Evolutionary conservation across 2,888 invertebrate genomes (phyloP).

Genomic region (Endotricha flammealis): DNA sequence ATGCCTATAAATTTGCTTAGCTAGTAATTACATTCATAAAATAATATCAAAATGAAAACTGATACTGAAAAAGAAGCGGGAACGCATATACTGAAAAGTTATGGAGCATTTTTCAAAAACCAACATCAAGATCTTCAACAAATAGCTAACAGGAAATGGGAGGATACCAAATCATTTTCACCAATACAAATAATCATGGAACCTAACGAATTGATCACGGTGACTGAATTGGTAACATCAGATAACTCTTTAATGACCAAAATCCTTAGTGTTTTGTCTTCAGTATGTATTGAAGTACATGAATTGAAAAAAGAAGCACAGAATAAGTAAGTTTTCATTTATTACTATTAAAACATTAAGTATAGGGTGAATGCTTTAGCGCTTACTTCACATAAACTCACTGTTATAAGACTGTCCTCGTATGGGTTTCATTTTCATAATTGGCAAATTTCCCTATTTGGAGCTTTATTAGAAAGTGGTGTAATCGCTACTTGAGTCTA

Average conservation of each 20-base stretch:
- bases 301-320: slow-evolving; percentile 82
- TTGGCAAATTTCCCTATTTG: not conserved
- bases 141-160: slow-evolving; percentile 34
- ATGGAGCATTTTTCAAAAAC: slow-evolving; percentile 66
- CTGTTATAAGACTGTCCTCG: too few species aligned
- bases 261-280: slow-evolving; percentile 87
- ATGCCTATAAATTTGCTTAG: too few species aligned
- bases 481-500: too few species aligned
- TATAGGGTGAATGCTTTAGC: too few species aligned
- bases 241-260: slow-evolving; percentile 90
- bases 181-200: slow-evolving; percentile 53
- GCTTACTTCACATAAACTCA: too few species aligned
- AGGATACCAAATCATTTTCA: slow-evolving; percentile 54
- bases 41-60: slow-evolving; percentile 37
- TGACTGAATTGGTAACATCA: slow-evolving; percentile 86
- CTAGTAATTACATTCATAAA: too few species aligned
- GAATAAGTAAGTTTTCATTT: slow-evolving; percentile 58
- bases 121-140: slow-evolving; percentile 55
- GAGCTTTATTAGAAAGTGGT: not conserved
- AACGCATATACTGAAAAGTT: slow-evolving; percentile 53
- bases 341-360: too few species aligned
- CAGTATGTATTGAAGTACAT: slow-evolving; percentile 87
- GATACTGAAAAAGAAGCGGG: slow-evolving; percentile 64
- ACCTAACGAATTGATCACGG: slow-evolving; percentile 80
- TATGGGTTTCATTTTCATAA: too few species aligned